These are phyloP conservation scores for Taenaris catops DNA, from an alignment of 2,888 invertebrate genomes.

Conservation along the genomic window DNA sequence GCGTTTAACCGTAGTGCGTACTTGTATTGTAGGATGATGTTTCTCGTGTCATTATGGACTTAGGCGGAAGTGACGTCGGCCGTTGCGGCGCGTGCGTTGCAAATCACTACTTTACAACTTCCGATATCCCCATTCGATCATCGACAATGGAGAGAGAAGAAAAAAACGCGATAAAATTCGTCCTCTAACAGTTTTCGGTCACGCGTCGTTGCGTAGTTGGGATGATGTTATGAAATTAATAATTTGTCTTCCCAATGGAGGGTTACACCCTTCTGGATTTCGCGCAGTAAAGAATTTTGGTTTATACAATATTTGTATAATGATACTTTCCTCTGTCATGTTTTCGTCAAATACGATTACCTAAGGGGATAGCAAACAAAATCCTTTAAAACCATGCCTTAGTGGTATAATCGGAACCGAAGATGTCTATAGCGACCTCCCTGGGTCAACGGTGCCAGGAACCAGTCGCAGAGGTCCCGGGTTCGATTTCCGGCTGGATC, in stretches of 20 bases:
- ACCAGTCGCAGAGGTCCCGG: too few relatives aligned
- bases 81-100: conserved; percentile 78
- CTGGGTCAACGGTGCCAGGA: too few relatives aligned
- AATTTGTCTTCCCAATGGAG: conserved; percentile 56
- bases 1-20: too few relatives aligned
- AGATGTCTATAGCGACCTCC: too few relatives aligned
- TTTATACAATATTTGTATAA: conserved; percentile 2
- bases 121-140: conserved; percentile 58
- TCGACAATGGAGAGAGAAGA: conserved; percentile 41
- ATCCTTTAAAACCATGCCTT: too few relatives aligned
- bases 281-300: conserved; percentile 13
- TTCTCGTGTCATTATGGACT: conserved; percentile 72
- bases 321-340: conserved; percentile 2
- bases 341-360: too few relatives aligned
- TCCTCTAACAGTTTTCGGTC: conserved; percentile 62
- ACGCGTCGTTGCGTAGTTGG: conserved; percentile 53
- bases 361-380: too few relatives aligned
- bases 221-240: conserved; percentile 73
- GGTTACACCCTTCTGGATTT: conserved; percentile 33
- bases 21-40: too few relatives aligned
- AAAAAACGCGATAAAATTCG: conserved; percentile 38
- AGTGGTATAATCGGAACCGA: too few relatives aligned
- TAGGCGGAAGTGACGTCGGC: conserved; percentile 67
- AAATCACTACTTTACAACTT: conserved; percentile 81
- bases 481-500: too few relatives aligned